Percentiles rank a stretch among this genome's conserved stretches.
These are phyloP conservation scores for Drosophila neoperkinsi DNA, from an alignment of 2,888 invertebrate genomes.

Conservation along the genomic window DNA sequence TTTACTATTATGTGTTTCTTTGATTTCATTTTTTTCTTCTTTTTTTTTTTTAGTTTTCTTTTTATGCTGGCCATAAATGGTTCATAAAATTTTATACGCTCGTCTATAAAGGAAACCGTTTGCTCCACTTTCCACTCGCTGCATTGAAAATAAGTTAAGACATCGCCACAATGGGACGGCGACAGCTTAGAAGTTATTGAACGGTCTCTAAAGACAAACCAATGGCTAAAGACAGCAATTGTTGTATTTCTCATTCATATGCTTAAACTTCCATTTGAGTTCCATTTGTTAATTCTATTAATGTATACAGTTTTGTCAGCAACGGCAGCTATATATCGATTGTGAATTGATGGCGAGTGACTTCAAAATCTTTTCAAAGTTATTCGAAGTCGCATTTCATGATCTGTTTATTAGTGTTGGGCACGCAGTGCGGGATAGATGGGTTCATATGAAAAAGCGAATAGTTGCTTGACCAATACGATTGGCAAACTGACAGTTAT, in stretches of 20 bases:
- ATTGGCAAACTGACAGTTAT: conserved; percentile 1
- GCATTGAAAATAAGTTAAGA: conserved; percentile 53
- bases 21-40: conserved; percentile 53
- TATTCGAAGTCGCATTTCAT: background rate
- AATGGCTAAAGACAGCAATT: conserved; percentile 29
- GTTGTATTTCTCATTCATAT: conserved; percentile 30
- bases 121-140: conserved; percentile 64
- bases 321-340: background rate
- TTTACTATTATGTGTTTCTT: conserved; percentile 70
- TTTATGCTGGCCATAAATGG: conserved; percentile 65
- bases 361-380: background rate
- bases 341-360: background rate
- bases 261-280: conserved; percentile 4
- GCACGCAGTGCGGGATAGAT: background rate
- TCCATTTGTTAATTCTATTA: conserved; percentile 20
- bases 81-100: conserved; percentile 71
- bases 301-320: conserved; percentile 1
- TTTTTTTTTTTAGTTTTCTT: conserved; percentile 3
- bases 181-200: conserved; percentile 48
- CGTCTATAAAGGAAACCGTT: conserved; percentile 70
- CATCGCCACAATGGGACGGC: conserved; percentile 23
- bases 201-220: conserved; percentile 31
- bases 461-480: conserved; percentile 6
- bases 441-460: background rate
- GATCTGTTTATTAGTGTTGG: background rate